Evolutionary conservation across 2,113 vertebrate genomes (phyloP), one percentile per base, ranked within the genome.

Genomic region (Dendrocopos noguchii): DNA sequence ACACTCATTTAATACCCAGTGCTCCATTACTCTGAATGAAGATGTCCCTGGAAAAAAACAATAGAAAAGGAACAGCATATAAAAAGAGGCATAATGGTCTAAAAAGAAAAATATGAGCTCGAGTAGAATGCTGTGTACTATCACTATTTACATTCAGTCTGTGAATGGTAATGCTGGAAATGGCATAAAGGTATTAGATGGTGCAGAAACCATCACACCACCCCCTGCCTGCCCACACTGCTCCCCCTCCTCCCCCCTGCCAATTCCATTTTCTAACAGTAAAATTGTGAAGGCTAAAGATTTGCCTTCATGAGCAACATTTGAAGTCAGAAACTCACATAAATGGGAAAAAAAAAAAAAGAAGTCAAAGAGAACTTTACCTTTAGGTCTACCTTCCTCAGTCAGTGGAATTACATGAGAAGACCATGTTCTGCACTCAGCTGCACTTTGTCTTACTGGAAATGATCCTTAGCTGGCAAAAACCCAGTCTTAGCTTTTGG

Each of bases 1-100:
- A 8, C 88, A 93, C 80, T 97, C 96, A 97, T 98, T 98, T 98
- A 97, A 97, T 97, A 97, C 82, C 95, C 64, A 95, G 77, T 5
- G 86, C 93, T 97, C 97, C 93, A 97, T 97, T 98, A 97, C 92
- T 96, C 94, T 90, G 93, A 97, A 96, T 94, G 93, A 97, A 97
- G 94, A 82, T 96, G 85, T 93, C 87, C 92, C 96, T 42, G 90
- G 93, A 71, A 95, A 95, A 46, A 94, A 94, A 84, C 80, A 93
- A 96, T 77, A 87, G 36, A 27, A 80, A 89, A 65, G 42, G 82
- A 97, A 95, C 52, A 91, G 39, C 84, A 86, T 90, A 94, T 88
- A 84, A 92, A 97, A 90, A 17, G 81, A 96, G 90, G 83, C 80
- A 88, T 36, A 87, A 84, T 91, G 80, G 61, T 88, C 89, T 90